These are phyloP conservation scores for Ascaphus truei DNA, from an alignment of 2,113 vertebrate genomes.

Conservation along the genomic window DNA sequence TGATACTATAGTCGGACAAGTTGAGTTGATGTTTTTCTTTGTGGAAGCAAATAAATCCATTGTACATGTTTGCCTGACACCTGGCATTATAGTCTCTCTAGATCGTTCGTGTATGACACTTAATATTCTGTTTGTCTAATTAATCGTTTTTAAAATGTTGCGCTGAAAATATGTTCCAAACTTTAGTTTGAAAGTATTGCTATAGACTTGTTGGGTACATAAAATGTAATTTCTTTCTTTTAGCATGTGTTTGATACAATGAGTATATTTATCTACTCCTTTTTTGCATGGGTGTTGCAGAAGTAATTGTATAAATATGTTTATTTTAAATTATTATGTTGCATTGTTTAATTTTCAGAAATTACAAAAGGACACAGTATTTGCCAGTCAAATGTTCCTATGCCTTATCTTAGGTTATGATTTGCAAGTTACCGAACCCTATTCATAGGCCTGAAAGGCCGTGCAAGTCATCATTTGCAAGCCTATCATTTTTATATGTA, in stretches of 20 bases:
- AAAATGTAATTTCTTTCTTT: not conserved
- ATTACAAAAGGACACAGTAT: not conserved
- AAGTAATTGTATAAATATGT: not conserved
- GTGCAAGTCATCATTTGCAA: not conserved
- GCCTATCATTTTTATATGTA: not conserved
- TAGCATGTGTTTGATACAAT: too few relatives aligned
- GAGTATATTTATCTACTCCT: too few relatives aligned
- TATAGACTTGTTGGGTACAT: not conserved
- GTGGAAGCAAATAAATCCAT: too few relatives aligned
- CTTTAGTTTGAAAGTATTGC: too few relatives aligned
- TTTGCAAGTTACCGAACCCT: not conserved
- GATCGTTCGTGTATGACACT: too few relatives aligned
- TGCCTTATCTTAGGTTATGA: rapidly evolving
- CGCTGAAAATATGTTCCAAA: too few relatives aligned
- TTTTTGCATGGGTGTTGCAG: not conserved
- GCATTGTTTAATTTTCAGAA: not conserved
- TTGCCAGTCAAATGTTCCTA: slow-evolving; percentile 3
- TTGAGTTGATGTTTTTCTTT: too few relatives aligned
- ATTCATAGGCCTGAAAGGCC: not conserved
- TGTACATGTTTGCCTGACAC: too few relatives aligned
- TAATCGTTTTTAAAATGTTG: too few relatives aligned
- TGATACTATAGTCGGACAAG: too few relatives aligned
- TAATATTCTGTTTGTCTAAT: too few relatives aligned
- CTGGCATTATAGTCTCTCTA: too few relatives aligned
- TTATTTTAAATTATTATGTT: not conserved